A percentile compares a stretch with the other conserved stretches of the same genome.
phyloP scores from a whole-genome alignment of 2,888 invertebrate species.

The Cantharis flavilabris region DNA sequence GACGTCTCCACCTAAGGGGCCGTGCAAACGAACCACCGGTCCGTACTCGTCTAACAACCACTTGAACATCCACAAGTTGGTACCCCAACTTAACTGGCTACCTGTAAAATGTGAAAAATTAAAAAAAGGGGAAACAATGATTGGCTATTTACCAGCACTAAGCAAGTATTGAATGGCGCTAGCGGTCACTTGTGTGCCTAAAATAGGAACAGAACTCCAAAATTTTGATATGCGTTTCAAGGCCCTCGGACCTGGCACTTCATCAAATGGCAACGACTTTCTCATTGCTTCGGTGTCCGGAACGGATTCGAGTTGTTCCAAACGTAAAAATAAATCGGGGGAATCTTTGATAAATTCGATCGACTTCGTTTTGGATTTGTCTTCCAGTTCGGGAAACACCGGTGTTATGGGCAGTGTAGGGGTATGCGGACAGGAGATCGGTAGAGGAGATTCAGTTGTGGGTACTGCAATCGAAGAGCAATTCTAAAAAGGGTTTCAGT shows the following conservation, averaged over 20 bases:
- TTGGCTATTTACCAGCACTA: slow-evolving; percentile 58
- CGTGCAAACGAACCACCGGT: slow-evolving; percentile 68
- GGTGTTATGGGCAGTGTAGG: neutral
- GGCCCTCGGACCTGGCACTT: slow-evolving; percentile 66
- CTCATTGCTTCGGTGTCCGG: slow-evolving; percentile 33
- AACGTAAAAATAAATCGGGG: slow-evolving; percentile 26
- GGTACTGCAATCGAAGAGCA: neutral
- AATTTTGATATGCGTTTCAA: slow-evolving; percentile 63
- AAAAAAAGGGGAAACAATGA: slow-evolving; percentile 30
- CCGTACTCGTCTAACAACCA: slow-evolving; percentile 63
- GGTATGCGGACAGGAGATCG: neutral
- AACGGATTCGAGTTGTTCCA: slow-evolving; percentile 26
- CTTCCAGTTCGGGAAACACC: neutral
- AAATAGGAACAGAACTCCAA: slow-evolving; percentile 64
- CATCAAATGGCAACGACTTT: slow-evolving; percentile 60
- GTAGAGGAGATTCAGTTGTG: neutral
- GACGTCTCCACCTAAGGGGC: slow-evolving; percentile 67
- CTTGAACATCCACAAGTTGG: slow-evolving; percentile 54
- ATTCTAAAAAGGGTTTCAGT: neutral
- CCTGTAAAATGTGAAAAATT: slow-evolving; percentile 34
- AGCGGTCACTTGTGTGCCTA: slow-evolving; percentile 66
- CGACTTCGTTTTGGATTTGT: neutral
- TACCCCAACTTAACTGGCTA: slow-evolving; percentile 57
- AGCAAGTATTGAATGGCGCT: slow-evolving; percentile 59
- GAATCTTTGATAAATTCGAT: neutral